A percentile compares a stretch with the other conserved stretches of the same genome.
These are phyloP conservation scores for Pteria penguin DNA, from an alignment of 2,888 invertebrate genomes.

Conservation along the genomic window DNA sequence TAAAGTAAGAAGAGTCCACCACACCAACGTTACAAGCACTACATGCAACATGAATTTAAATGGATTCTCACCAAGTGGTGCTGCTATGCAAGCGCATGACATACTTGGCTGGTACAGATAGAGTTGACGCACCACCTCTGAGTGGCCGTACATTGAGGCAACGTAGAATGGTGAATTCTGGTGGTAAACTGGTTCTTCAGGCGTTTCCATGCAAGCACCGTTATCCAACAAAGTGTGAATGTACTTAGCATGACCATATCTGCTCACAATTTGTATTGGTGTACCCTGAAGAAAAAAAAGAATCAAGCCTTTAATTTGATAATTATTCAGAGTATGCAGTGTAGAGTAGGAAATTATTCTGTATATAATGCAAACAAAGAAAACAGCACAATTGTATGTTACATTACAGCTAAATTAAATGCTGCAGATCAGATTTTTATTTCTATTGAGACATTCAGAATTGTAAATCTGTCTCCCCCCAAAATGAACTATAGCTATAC, in stretches of 20 bases:
- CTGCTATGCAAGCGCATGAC: conserved; percentile 21
- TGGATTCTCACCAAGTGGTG: conserved; percentile 39
- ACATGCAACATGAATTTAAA: conserved; percentile 17
- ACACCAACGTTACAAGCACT: background rate
- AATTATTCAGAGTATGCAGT: too few relatives aligned
- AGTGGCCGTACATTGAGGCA: conserved; percentile 56
- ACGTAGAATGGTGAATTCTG: conserved; percentile 61
- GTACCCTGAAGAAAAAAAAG: conserved; percentile 50
- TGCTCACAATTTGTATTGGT: conserved; percentile 49
- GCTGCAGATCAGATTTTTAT: too few relatives aligned
- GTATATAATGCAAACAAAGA: too few relatives aligned
- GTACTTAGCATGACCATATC: conserved; percentile 37
- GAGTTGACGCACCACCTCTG: conserved; percentile 45
- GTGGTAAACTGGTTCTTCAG: conserved; percentile 44
- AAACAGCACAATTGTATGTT: too few relatives aligned
- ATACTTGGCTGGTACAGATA: conserved; percentile 53
- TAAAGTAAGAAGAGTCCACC: too few relatives aligned
- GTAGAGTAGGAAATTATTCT: too few relatives aligned
- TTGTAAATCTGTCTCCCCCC: too few relatives aligned
- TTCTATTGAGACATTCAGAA: too few relatives aligned
- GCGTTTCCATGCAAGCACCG: conserved; percentile 43
- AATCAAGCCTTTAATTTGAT: too few relatives aligned
- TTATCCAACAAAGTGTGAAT: conserved; percentile 42
- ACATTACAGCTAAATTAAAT: too few relatives aligned
- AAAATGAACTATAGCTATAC: too few relatives aligned